Evolutionary conservation across 2,888 invertebrate genomes (phyloP).

Genomic region (Arrhopalites spinosus): DNA sequence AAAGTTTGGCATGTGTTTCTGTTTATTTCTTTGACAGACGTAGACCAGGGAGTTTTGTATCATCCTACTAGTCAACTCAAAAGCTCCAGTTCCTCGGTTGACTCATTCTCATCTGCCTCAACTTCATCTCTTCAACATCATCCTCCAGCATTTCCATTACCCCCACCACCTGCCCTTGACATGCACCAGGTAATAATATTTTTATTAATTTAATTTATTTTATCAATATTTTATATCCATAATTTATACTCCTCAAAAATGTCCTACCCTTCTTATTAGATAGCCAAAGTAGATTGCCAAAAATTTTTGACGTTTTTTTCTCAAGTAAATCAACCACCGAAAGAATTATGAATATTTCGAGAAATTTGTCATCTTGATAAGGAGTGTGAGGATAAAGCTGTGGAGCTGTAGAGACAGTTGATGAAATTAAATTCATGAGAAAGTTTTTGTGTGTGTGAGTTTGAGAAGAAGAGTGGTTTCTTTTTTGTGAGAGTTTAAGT

Average conservation of each 20-base stretch:
- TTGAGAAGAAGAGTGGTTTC: too few relatives aligned
- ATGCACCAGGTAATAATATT: constrained; percentile 39
- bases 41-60: constrained; percentile 41
- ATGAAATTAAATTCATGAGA: too few relatives aligned
- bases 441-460: too few relatives aligned
- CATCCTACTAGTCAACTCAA: constrained; percentile 40
- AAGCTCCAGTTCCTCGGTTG: constrained; percentile 38
- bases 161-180: constrained; percentile 23
- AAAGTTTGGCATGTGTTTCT: constrained; percentile 21
- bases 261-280: too few relatives aligned
- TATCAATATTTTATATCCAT: background rate
- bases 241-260: too few relatives aligned
- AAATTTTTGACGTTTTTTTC: background rate
- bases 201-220: too few relatives aligned
- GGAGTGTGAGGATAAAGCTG: too few relatives aligned
- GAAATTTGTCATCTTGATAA: too few relatives aligned
- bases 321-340: background rate
- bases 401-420: too few relatives aligned
- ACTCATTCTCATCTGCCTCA: constrained; percentile 37
- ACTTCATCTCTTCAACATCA: constrained; percentile 33
- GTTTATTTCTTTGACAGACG: constrained; percentile 36
- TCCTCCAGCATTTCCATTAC: constrained; percentile 14
- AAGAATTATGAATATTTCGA: too few relatives aligned
- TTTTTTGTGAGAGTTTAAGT: too few relatives aligned
- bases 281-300: background rate